A percentile compares a stretch with the other conserved stretches of the same genome.
phyloP scores from a whole-genome alignment of 2,113 vertebrate genomes.

The Tautogolabrus adspersus region DNA sequence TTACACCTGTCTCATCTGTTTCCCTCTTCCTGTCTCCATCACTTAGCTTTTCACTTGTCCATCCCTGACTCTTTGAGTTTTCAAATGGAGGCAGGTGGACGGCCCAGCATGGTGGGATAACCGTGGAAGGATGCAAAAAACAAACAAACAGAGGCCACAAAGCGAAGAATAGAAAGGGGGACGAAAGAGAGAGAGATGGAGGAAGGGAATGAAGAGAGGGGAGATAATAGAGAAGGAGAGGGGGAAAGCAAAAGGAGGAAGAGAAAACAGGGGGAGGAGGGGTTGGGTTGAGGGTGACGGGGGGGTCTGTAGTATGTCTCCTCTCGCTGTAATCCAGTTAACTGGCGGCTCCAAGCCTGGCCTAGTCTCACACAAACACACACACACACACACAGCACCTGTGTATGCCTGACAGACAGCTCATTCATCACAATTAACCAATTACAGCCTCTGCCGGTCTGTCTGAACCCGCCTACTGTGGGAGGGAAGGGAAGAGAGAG shows the following conservation, averaged over 20 bases:
- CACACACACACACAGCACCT: constrained; percentile 81
- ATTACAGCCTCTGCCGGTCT: constrained; percentile 84
- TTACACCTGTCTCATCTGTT: constrained; percentile 25
- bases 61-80: neutral
- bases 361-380: constrained; percentile 82
- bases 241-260: constrained; percentile 14
- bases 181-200: neutral
- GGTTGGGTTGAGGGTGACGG: constrained; percentile 5
- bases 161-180: constrained; percentile 1
- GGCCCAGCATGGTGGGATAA: constrained; percentile 5
- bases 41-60: neutral
- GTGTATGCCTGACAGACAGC: constrained; percentile 84
- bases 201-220: constrained; percentile 43
- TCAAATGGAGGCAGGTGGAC: constrained; percentile 1
- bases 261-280: constrained; percentile 30
- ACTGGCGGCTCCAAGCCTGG: constrained; percentile 80
- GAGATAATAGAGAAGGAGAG: constrained; percentile 5
- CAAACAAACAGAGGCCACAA: constrained; percentile 13
- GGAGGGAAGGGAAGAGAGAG: constrained; percentile 59
- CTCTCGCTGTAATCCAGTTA: constrained; percentile 87
- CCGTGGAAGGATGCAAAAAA: constrained; percentile 33
- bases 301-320: constrained; percentile 77
- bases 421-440: constrained; percentile 91
- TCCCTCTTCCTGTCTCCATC: constrained; percentile 16
- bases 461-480: constrained; percentile 77